A percentile compares a stretch with the other conserved stretches of the same genome.
These are phyloP conservation scores for Tringa solitaria DNA, from an alignment of 2,113 vertebrate genomes.

Conservation along the genomic window DNA sequence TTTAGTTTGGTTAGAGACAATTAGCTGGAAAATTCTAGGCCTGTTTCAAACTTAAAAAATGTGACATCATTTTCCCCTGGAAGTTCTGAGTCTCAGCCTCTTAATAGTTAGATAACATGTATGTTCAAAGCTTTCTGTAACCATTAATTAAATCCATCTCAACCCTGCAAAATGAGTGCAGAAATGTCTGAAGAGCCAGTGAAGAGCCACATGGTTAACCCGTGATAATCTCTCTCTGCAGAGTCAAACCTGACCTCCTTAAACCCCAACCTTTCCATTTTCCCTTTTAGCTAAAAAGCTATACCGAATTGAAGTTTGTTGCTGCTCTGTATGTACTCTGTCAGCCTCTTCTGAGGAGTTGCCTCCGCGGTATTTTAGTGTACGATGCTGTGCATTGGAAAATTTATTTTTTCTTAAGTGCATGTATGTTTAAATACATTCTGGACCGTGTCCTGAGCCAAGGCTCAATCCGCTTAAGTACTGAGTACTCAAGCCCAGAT, in stretches of 20 bases:
- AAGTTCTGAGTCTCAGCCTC: neutral
- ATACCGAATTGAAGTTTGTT: neutral
- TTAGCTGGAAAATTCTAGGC: neutral
- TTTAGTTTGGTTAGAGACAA: neutral
- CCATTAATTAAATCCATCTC: neutral
- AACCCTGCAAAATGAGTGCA: neutral
- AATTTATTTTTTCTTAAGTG: neutral
- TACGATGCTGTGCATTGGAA: neutral
- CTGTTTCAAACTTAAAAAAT: neutral
- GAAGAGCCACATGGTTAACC: neutral
- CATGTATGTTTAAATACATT: neutral
- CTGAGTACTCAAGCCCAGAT: neutral
- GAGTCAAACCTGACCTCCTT: neutral
- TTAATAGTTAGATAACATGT: neutral
- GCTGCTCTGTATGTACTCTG: neutral
- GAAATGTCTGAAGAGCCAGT: neutral
- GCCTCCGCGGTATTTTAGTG: neutral
- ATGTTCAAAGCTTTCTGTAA: neutral
- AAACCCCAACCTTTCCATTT: neutral
- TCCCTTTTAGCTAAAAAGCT: neutral
- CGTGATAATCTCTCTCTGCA: neutral
- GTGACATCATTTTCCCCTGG: neutral
- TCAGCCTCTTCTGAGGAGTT: neutral
- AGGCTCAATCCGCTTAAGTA: neutral
- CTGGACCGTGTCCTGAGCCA: neutral